Evolutionary conservation across 2,888 invertebrate genomes (phyloP), one percentile per base, ranked within the genome.

Genomic region (Heliconius aoede): DNA sequence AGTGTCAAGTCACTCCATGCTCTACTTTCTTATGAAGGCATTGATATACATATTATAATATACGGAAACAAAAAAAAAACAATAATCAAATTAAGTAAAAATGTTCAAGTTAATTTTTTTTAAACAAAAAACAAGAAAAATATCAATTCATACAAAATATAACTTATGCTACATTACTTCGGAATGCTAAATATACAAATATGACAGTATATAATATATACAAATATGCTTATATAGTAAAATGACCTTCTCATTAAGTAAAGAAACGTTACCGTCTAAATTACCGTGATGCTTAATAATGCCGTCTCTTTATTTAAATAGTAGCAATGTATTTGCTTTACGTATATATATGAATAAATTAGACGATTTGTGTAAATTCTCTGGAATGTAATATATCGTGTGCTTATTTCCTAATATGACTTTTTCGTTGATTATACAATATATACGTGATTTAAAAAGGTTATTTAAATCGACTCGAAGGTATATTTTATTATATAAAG

Each of bases 221-320:
- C 64, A 64, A 32, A 60, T 1, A 26, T 62, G 24, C 40, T 3
- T 18, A 32, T 58, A 55, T 55, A 69, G n/a, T 4, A 69, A 28
- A 55, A 30, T 69, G 69, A 15, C 69, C 69, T 55, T 69, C 69
- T 18, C 30, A 15, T 69, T 28, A 69, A 69, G 55, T 18, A 69
- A 69, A 69, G 55, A 69, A 65, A 55, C 55, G 55, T 32, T n/a
- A 69, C 30, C 69, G 69, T 69, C 30, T 51, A 69, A 69, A 69
- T 69, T 55, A 69, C 24, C 69, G 69, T 69, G 55, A 55, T 69
- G 30, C 55, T 32, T 32, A 69, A 65, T 40, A 65, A 69, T 30
- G 68, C 30, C 51, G 30, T 26, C 51, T 51, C 13, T 69, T 69
- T 30, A 13, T 69, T 69, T 69, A 55, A 30, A 69, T 55, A 55